Conservation (phyloP, 1,140 invertebrate species). For the Saccostrea cuccullata region DNA sequence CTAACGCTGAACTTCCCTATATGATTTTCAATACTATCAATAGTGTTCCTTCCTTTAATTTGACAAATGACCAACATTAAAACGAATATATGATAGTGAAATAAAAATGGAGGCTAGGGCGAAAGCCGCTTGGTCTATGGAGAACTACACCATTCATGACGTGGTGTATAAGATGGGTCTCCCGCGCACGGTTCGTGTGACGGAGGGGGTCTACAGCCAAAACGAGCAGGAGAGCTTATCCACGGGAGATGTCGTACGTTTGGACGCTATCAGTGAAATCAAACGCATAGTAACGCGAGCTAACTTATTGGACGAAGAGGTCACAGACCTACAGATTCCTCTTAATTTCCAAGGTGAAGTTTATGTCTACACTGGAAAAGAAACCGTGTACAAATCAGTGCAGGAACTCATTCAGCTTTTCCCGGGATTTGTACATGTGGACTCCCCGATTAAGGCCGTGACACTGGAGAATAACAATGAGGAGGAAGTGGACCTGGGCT, state of each 20-base stretch:
- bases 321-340: constrained; percentile 11
- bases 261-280: not conserved
- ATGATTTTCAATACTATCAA: not conserved
- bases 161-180: constrained; percentile 28
- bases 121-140: constrained; percentile 1
- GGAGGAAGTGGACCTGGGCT: not conserved
- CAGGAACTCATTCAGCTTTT: constrained; percentile 21
- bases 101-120: not conserved
- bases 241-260: not conserved
- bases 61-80: not conserved
- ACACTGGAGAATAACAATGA: not conserved
- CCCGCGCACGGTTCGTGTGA: not conserved
- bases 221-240: constrained; percentile 16
- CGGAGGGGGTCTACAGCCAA: not conserved
- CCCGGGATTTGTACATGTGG: not conserved
- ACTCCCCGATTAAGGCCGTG: not conserved
- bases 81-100: not conserved
- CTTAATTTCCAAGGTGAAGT: not conserved
- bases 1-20: not conserved
- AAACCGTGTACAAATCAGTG: constrained; percentile 18
- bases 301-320: not conserved
- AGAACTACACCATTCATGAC: not conserved
- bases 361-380: not conserved
- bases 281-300: not conserved
- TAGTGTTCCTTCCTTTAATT: constrained; percentile 1